These are phyloP conservation scores for Neopipo cinnamomea DNA, from an alignment of 2,113 vertebrate species.

Conservation along the genomic window DNA sequence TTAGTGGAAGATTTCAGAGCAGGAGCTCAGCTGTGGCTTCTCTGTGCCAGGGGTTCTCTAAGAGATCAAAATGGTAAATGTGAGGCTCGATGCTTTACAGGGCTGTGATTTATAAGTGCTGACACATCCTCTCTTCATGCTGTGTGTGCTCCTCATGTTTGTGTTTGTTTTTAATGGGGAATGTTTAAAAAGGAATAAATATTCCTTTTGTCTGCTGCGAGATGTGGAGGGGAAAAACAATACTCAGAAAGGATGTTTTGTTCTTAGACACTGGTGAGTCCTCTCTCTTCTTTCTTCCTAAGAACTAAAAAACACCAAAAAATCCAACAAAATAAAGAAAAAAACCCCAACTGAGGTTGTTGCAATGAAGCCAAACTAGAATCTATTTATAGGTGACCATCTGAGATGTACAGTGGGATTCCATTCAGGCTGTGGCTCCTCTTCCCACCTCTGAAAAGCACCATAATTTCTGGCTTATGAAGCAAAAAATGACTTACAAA, in stretches of 20 bases:
- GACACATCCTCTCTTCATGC: slow-evolving; percentile 17
- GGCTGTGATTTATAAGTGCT: slow-evolving; percentile 15
- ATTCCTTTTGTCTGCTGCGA: slow-evolving; percentile 23
- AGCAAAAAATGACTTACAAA: not conserved
- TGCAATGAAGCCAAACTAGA: not conserved
- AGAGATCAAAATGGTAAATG: not conserved
- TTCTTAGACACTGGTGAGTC: not conserved
- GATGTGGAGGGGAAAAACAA: not conserved
- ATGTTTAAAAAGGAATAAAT: slow-evolving; percentile 49
- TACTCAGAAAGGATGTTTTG: slow-evolving; percentile 1
- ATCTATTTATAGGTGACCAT: not conserved
- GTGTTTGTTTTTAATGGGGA: slow-evolving; percentile 39
- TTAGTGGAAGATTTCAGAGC: not conserved
- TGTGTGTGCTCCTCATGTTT: slow-evolving; percentile 11
- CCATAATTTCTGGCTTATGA: not conserved
- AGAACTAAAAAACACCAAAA: not conserved
- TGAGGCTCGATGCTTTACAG: slow-evolving; percentile 6
- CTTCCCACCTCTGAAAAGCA: not conserved
- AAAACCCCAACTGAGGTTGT: not conserved
- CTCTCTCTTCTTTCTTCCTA: not conserved
- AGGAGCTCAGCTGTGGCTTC: not conserved
- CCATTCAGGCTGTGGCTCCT: not conserved
- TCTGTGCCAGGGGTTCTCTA: not conserved
- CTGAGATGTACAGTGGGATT: not conserved
- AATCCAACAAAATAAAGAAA: not conserved